Conservation (phyloP, 2,888 invertebrate species). For the Anoplius nigerrimus region DNA sequence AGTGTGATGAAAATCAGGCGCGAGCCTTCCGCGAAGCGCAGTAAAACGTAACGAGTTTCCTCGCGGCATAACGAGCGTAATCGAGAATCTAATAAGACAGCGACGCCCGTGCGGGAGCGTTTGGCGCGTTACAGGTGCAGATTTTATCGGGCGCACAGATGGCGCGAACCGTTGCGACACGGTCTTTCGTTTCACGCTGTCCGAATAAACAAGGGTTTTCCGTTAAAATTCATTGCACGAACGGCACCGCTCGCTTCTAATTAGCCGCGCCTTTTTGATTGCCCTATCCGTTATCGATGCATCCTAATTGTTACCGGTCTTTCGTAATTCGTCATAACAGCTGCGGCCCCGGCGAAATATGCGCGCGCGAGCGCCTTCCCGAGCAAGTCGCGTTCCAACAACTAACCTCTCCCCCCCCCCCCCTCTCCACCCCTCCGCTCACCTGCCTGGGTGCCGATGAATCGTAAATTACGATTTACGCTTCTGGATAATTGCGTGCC, state of each 20-base stretch:
- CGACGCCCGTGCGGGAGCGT: constrained; percentile 37
- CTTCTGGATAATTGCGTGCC: no score
- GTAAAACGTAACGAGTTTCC: constrained; percentile 33
- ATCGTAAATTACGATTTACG: no score
- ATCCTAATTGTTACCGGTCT: constrained; percentile 47
- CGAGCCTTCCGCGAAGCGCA: constrained; percentile 41
- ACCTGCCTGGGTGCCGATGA: no score
- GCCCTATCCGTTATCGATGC: constrained; percentile 47
- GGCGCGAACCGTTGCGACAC: constrained; percentile 52
- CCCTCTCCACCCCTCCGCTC: no score
- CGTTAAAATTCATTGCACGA: constrained; percentile 33
- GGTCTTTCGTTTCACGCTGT: constrained; percentile 29
- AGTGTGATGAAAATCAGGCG: constrained; percentile 35
- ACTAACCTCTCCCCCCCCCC: neutral
- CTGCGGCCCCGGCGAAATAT: neutral
- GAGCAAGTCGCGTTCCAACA: neutral
- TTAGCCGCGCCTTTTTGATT: constrained; percentile 39
- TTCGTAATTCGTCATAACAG: constrained; percentile 32
- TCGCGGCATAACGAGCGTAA: constrained; percentile 47
- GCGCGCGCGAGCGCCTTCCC: neutral
- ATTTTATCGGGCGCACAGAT: constrained; percentile 54
- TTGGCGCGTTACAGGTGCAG: constrained; percentile 48
- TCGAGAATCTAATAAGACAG: constrained; percentile 54
- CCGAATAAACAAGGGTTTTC: constrained; percentile 34
- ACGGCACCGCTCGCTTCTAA: constrained; percentile 37